A percentile compares a stretch with the other conserved stretches of the same genome.
These are phyloP conservation scores for Cephus runcator DNA, from an alignment of 2,888 invertebrate genomes.

Conservation along the genomic window DNA sequence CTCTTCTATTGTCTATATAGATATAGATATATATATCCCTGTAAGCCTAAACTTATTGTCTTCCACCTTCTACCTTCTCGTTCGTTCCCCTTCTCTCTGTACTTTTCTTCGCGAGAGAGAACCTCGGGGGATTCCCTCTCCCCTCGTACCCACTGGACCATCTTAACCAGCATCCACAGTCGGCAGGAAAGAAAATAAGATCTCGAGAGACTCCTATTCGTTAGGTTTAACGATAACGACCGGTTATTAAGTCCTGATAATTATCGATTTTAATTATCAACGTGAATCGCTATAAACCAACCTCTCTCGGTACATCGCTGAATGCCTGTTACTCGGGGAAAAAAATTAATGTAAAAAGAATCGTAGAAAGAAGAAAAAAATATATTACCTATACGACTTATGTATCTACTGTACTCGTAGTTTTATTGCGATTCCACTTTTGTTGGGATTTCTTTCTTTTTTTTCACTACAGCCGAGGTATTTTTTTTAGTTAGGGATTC, in stretches of 20 bases:
- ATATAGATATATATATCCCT: neutral
- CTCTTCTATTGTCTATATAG: neutral
- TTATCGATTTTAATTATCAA: conserved; percentile 63
- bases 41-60: neutral
- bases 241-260: conserved; percentile 60
- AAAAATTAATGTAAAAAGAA: neutral
- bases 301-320: neutral
- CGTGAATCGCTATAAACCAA: conserved; percentile 34
- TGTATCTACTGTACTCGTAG: neutral
- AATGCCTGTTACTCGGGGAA: conserved; percentile 5
- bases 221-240: conserved; percentile 59
- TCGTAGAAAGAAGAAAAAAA: neutral
- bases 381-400: neutral
- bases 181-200: conserved; percentile 32
- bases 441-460: too few species aligned
- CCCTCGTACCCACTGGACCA: neutral
- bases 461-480: too few species aligned
- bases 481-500: neutral
- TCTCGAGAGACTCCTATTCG: conserved; percentile 41
- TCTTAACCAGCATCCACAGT: conserved; percentile 1
- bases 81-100: neutral
- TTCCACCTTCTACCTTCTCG: neutral
- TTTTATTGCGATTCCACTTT: neutral
- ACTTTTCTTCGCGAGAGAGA: conserved; percentile 11
- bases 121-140: neutral